These are phyloP conservation scores for Choristoneura rosaceana DNA, from an alignment of 2,888 invertebrate genomes.

Conservation along the genomic window DNA sequence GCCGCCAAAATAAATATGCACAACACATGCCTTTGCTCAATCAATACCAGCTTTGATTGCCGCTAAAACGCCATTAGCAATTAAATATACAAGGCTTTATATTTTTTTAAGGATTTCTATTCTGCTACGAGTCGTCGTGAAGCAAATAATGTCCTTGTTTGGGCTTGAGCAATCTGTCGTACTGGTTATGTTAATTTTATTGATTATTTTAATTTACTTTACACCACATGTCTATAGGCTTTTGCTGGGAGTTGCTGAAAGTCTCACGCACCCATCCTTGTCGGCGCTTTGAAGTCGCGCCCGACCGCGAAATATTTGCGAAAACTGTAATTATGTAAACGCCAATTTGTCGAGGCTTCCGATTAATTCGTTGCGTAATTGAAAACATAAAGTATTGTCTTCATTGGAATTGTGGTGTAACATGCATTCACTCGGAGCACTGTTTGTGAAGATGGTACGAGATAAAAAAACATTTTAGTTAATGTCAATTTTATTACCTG, in stretches of 20 bases:
- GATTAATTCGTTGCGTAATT: conserved; percentile 53
- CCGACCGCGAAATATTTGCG: conserved; percentile 66
- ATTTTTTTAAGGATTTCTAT: conserved; percentile 36
- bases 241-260: conserved; percentile 75
- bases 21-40: conserved; percentile 13
- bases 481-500: background rate
- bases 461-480: background rate
- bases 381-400: conserved; percentile 50
- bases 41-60: conserved; percentile 13
- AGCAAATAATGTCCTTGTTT: conserved; percentile 35
- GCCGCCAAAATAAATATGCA: conserved; percentile 19
- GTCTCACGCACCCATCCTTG: conserved; percentile 71
- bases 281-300: conserved; percentile 73
- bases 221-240: conserved; percentile 69
- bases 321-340: conserved; percentile 70
- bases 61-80: conserved; percentile 22
- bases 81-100: conserved; percentile 30
- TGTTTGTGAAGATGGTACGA: conserved; percentile 3
- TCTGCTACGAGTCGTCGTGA: conserved; percentile 19
- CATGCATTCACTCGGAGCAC: conserved; percentile 3
- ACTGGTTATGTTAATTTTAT: conserved; percentile 40
- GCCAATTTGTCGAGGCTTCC: conserved; percentile 54
- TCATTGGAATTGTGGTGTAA: conserved; percentile 43
- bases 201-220: conserved; percentile 57
- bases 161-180: conserved; percentile 22